Conservation (phyloP, 1,140 invertebrate genomes). For the Metaphire vulgaris region DNA sequence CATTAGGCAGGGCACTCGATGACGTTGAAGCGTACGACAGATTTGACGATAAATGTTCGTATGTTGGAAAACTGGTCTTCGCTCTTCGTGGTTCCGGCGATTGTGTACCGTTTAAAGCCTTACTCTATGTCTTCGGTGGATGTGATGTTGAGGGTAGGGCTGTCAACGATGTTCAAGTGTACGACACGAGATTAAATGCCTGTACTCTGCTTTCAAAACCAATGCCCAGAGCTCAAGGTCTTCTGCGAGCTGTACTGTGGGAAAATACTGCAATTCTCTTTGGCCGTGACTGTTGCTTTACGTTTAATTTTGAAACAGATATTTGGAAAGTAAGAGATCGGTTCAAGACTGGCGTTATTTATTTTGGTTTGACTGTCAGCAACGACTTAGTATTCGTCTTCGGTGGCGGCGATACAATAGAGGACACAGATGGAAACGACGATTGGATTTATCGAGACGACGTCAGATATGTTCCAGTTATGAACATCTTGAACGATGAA, state of each 20-base stretch:
- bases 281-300: not conserved
- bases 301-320: not conserved
- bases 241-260: not conserved
- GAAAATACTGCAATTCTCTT: not conserved
- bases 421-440: not conserved
- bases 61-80: not conserved
- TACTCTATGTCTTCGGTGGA: not conserved
- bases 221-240: not conserved
- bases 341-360: not conserved
- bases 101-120: not conserved
- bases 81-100: not conserved
- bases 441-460: not conserved
- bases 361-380: not conserved
- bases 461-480: not conserved
- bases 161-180: not conserved
- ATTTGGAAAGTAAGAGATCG: not conserved
- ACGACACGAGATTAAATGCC: not conserved
- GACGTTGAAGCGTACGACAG: not conserved
- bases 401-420: not conserved
- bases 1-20: not conserved
- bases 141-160: not conserved
- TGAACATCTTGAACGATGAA: not conserved
- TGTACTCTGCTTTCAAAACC: not conserved
- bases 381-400: not conserved
- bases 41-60: not conserved